phyloP scores from a whole-genome alignment of 2,113 vertebrate species.

The Carollia perspicillata region DNA sequence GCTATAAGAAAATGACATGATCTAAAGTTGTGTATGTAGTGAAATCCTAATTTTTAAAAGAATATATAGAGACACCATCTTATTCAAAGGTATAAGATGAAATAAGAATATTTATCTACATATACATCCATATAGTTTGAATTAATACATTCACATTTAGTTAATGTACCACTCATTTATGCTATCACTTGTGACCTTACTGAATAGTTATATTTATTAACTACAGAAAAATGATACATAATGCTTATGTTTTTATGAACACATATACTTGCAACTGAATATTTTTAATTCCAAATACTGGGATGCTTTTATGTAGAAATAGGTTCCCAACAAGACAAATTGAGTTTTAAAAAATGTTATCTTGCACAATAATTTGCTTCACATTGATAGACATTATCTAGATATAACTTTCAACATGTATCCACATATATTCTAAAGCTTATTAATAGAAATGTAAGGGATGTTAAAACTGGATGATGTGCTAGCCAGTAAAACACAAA shows the following conservation, averaged over 20 bases:
- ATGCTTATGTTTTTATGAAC: neutral
- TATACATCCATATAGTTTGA: neutral
- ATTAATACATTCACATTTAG: neutral
- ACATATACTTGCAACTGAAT: neutral
- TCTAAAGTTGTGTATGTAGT: neutral
- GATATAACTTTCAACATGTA: neutral
- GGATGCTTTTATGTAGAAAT: neutral
- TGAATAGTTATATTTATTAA: neutral
- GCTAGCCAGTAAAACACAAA: constrained; percentile 7
- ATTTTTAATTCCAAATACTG: neutral
- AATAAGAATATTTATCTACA: neutral
- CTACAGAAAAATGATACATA: neutral
- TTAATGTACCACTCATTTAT: neutral
- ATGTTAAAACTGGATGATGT: neutral
- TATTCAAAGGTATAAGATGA: neutral
- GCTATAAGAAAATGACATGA: neutral
- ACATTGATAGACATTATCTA: neutral
- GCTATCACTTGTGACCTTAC: neutral
- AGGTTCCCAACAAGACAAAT: neutral
- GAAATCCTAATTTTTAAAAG: neutral
- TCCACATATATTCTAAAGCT: neutral
- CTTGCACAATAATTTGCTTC: neutral
- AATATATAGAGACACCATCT: neutral
- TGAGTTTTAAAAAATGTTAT: neutral
- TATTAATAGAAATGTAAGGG: neutral